Conservation (phyloP, 30 jellyfish, hydroid and myxozoan genomes). For the Pseudorhiza aurosa region DNA sequence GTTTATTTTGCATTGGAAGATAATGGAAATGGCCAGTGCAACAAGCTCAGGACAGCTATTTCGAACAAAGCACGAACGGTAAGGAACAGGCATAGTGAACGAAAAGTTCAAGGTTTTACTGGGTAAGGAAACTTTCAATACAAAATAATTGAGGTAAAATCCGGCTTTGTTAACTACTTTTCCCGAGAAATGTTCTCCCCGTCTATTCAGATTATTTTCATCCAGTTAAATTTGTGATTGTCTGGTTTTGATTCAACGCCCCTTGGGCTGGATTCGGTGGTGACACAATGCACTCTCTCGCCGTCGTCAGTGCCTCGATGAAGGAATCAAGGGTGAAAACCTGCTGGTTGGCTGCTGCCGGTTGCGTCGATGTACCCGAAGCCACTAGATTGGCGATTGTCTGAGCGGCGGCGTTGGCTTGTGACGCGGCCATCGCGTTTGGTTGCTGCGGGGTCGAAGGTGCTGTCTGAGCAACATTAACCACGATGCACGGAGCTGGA, state of each 20-base stretch:
- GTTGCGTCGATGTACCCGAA: conserved; percentile 38
- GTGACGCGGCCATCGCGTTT: conserved; percentile 1
- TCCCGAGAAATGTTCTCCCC: too few species aligned
- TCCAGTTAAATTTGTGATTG: background rate
- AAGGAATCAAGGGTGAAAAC: conserved; percentile 61
- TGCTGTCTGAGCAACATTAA: conserved; percentile 40
- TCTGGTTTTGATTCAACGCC: conserved; percentile 1
- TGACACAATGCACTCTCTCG: conserved; percentile 56
- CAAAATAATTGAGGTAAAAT: too few species aligned
- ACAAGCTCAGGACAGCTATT: too few species aligned
- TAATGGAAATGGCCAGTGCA: too few species aligned
- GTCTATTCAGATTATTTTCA: too few species aligned
- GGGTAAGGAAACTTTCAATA: too few species aligned
- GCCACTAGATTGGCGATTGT: conserved; percentile 59
- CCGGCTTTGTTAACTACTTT: too few species aligned
- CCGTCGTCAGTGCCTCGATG: conserved; percentile 63
- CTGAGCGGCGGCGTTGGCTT: conserved; percentile 50
- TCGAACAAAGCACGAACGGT: too few species aligned
- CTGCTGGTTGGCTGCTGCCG: conserved; percentile 47
- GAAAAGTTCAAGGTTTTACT: too few species aligned
- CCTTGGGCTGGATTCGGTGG: conserved; percentile 25
- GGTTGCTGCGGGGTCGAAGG: conserved; percentile 25
- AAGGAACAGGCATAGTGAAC: too few species aligned
- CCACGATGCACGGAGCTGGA: conserved; percentile 54
- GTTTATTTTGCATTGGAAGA: too few species aligned